Evolutionary conservation across 92 coral and sea anemone species (phyloP).

Genomic region (Palythoa caribaeorum): DNA sequence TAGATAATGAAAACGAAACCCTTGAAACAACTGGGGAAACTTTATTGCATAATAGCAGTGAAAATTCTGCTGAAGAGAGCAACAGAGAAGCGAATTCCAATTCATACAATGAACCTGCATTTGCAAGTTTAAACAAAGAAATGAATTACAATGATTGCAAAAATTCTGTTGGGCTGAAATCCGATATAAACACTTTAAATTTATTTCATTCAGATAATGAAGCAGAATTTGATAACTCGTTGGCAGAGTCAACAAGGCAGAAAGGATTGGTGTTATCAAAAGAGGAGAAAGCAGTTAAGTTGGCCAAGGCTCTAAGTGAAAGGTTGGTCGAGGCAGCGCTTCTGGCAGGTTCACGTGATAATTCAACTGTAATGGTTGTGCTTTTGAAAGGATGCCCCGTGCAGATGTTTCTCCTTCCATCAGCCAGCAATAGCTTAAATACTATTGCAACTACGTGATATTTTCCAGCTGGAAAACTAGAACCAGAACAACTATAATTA

Average conservation of each 20-base stretch:
- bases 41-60: neutral
- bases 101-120: neutral
- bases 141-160: neutral
- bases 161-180: neutral
- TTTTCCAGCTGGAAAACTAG: neutral
- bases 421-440: conserved; percentile 20
- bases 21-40: neutral
- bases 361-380: conserved; percentile 85
- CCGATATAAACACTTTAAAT: neutral
- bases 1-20: neutral
- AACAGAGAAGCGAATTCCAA: neutral
- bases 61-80: neutral
- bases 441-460: neutral
- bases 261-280: conserved; percentile 12
- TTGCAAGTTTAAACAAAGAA: neutral
- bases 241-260: neutral
- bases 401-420: conserved; percentile 84
- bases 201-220: neutral
- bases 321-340: conserved; percentile 90
- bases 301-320: conserved; percentile 87
- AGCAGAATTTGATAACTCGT: neutral
- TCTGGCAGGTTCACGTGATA: conserved; percentile 87
- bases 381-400: conserved; percentile 83
- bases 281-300: conserved; percentile 72
- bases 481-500: neutral